Conservation (phyloP, 2,888 invertebrate genomes). For the Leucophenga maculata region DNA sequence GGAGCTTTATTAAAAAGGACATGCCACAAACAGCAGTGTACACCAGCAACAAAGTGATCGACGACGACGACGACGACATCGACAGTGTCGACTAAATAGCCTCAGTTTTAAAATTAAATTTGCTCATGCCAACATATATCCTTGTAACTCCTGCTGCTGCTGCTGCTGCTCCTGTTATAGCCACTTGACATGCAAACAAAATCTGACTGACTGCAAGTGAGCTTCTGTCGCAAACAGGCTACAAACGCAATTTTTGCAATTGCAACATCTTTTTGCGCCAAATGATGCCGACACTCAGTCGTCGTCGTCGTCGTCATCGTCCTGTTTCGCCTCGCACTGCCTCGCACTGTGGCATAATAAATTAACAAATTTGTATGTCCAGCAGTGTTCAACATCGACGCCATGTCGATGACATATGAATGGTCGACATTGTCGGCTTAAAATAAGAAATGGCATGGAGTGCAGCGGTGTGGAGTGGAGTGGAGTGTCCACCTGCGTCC, state of each 20-base stretch:
- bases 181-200: constrained; percentile 54
- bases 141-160: not conserved
- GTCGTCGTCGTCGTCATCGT: not conserved
- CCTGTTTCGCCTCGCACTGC: not conserved
- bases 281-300: constrained; percentile 47
- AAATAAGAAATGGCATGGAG: not conserved
- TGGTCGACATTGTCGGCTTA: not conserved
- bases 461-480: constrained; percentile 21
- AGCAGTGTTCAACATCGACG: constrained; percentile 35
- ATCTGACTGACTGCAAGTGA: constrained; percentile 30
- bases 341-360: constrained; percentile 57
- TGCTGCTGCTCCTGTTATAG: not conserved
- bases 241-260: not conserved
- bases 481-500: constrained; percentile 58
- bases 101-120: constrained; percentile 55
- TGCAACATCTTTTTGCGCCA: constrained; percentile 49
- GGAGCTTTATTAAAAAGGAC: constrained; percentile 60
- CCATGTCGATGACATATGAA: constrained; percentile 53
- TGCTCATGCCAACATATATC: constrained; percentile 10
- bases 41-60: constrained; percentile 54
- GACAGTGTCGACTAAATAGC: constrained; percentile 23
- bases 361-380: constrained; percentile 60
- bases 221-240: not conserved
- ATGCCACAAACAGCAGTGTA: constrained; percentile 20
- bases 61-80: constrained; percentile 15